Conservation (phyloP, 2,888 invertebrate species). For the Mamestra brassicae region DNA sequence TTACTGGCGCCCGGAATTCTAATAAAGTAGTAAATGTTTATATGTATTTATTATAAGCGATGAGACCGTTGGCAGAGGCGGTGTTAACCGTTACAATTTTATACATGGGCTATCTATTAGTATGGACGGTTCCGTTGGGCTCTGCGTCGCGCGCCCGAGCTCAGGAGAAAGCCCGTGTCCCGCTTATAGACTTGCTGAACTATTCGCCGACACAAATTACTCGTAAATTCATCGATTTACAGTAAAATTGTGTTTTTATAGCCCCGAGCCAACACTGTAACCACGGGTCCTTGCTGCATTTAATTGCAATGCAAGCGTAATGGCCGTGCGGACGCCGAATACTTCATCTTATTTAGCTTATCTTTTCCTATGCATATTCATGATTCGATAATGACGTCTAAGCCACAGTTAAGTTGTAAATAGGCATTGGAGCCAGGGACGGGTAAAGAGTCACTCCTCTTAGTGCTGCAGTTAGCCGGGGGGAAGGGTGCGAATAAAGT, state of each 20-base stretch:
- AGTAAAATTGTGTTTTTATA: constrained; percentile 80
- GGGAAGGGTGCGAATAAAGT: constrained; percentile 40
- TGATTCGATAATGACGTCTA: constrained; percentile 77
- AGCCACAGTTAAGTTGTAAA: constrained; percentile 73
- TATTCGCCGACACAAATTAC: constrained; percentile 80
- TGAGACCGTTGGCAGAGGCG: constrained; percentile 77
- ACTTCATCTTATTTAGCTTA: constrained; percentile 80
- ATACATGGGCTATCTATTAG: constrained; percentile 85
- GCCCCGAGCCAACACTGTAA: constrained; percentile 75
- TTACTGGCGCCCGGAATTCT: constrained; percentile 78
- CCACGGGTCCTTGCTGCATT: constrained; percentile 76
- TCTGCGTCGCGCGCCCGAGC: constrained; percentile 77
- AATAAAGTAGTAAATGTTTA: constrained; percentile 86
- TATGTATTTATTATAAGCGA: constrained; percentile 82
- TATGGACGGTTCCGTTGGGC: constrained; percentile 85
- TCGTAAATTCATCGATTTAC: constrained; percentile 82
- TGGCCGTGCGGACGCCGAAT: constrained; percentile 75
- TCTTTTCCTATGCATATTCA: constrained; percentile 78
- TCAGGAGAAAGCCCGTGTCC: constrained; percentile 86
- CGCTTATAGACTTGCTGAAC: constrained; percentile 80
- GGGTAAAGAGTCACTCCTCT: constrained; percentile 70
- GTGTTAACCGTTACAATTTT: constrained; percentile 88
- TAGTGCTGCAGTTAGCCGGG: constrained; percentile 62
- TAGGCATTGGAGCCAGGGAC: constrained; percentile 68
- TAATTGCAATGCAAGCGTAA: constrained; percentile 78